A percentile compares a stretch with the other conserved stretches of the same genome.
Conservation (phyloP, 2,888 invertebrate species). For the Stramonita haemastoma region DNA sequence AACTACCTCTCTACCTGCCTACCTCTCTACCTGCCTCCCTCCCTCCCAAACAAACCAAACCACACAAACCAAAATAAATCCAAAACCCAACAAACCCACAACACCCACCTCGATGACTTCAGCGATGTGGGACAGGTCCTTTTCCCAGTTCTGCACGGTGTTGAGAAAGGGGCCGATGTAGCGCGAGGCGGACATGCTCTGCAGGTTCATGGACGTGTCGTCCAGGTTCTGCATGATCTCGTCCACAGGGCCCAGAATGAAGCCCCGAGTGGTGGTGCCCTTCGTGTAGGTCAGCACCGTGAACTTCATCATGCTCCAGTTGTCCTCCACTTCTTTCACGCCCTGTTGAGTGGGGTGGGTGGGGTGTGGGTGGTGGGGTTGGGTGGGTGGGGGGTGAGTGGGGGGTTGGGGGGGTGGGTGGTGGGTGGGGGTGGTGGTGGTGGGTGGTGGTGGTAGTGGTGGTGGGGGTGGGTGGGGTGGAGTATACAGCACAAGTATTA, state of each 20-base stretch:
- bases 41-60: too few relatives aligned
- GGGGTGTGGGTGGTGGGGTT: too few relatives aligned
- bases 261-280: constrained; percentile 86
- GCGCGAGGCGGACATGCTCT: constrained; percentile 85
- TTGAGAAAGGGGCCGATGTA: constrained; percentile 91
- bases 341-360: too few relatives aligned
- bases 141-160: constrained; percentile 91
- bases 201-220: constrained; percentile 91
- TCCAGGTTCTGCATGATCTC: constrained; percentile 89
- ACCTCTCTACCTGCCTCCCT: too few relatives aligned
- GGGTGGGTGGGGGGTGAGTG: too few relatives aligned
- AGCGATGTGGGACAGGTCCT: constrained; percentile 86
- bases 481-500: too few relatives aligned
- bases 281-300: constrained; percentile 75
- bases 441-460: too few relatives aligned
- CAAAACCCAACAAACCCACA: not conserved
- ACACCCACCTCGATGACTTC: constrained; percentile 86
- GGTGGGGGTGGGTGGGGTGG: too few relatives aligned
- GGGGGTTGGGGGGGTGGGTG: too few relatives aligned
- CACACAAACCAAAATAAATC: too few relatives aligned
- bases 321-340: constrained; percentile 87
- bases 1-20: not conserved
- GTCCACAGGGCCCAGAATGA: constrained; percentile 87
- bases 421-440: too few relatives aligned
- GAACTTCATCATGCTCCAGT: constrained; percentile 76